These are phyloP conservation scores for Crotalus horridus DNA, from an alignment of 2,113 vertebrate species.

Conservation along the genomic window DNA sequence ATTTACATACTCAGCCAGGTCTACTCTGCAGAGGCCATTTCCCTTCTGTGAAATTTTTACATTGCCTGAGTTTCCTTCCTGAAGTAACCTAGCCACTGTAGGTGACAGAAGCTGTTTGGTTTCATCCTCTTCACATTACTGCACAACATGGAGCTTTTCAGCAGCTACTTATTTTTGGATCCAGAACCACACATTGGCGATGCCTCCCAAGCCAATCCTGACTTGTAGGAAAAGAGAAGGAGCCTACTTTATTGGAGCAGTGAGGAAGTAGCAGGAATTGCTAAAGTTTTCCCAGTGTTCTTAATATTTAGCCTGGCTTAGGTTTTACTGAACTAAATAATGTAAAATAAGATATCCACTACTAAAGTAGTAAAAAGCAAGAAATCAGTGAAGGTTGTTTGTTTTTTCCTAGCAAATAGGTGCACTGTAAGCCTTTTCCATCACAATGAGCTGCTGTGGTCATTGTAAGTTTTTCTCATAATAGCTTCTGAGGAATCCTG, in stretches of 20 bases:
- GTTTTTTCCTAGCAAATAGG: background rate
- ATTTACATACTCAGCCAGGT: too few species aligned
- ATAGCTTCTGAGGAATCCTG: background rate
- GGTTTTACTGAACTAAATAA: background rate
- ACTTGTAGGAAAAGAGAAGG: background rate
- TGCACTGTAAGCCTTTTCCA: background rate
- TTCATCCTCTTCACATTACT: too few species aligned
- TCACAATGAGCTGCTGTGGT: conserved; percentile 5
- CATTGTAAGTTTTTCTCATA: conserved; percentile 24
- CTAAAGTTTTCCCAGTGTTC: background rate
- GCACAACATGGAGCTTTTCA: too few species aligned
- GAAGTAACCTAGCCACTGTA: too few species aligned
- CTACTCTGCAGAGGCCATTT: too few species aligned
- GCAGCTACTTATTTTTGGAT: too few species aligned
- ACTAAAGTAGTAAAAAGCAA: background rate
- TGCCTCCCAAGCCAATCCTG: too few species aligned
- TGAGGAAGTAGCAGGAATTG: background rate
- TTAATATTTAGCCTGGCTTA: background rate
- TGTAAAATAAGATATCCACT: background rate
- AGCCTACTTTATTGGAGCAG: background rate
- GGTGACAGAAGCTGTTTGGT: too few species aligned
- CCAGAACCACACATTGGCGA: too few species aligned
- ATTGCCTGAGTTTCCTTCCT: too few species aligned
- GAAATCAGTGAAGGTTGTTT: background rate
- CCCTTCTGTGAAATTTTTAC: too few species aligned